Evolutionary conservation across 2,113 vertebrate species (phyloP), one percentile per base, ranked within the genome.

Genomic region (Hippocampus mohnikei): DNA sequence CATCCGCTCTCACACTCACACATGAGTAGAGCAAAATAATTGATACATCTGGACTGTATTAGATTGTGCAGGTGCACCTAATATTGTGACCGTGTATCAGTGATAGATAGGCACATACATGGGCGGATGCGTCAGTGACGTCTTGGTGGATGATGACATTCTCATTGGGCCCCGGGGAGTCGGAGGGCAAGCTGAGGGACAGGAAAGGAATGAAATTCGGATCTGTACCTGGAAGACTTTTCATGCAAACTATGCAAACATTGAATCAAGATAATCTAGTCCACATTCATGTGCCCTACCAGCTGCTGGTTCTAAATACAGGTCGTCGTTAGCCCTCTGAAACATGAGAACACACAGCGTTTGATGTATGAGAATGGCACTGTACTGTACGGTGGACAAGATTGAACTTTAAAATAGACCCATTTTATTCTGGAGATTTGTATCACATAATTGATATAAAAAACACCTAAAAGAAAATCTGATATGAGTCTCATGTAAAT

Each of bases 241-340:
- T 60, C 23, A 65, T 65, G 3, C 16, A 18, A 60, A 60, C 15
- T 60, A 48, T 74, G 23, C 46, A 75, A 73, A 55, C 13, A 60
- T 41, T 16, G 8, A 21, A 41, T 67, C 4, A 55, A 13, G 59
- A 8, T 37, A 25, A 41, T 66, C 25, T 44, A 56, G 67, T 33
- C 18, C 63, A 11, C 15, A 42, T 64, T 69, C 40, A 18, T 75
- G n/a, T 7, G 67, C 66, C 75, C 0, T 71, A 93, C 92, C 90
- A 68, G 75, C 81, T 69, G 79, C 69, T 37, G 92, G 91, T 27
- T 93, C 88, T 37, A 92, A 76, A 73, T 93, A 93, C n/a, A 91
- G 37, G 5, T 91, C 87, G 37, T 92, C 90, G 63, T 69, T 72
- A 1, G 86, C 85, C 33, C 76, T 86, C 88, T 91, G 80, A 75